These are phyloP conservation scores for Drosophila anceps DNA, from an alignment of 2,888 invertebrate species.

Conservation along the genomic window DNA sequence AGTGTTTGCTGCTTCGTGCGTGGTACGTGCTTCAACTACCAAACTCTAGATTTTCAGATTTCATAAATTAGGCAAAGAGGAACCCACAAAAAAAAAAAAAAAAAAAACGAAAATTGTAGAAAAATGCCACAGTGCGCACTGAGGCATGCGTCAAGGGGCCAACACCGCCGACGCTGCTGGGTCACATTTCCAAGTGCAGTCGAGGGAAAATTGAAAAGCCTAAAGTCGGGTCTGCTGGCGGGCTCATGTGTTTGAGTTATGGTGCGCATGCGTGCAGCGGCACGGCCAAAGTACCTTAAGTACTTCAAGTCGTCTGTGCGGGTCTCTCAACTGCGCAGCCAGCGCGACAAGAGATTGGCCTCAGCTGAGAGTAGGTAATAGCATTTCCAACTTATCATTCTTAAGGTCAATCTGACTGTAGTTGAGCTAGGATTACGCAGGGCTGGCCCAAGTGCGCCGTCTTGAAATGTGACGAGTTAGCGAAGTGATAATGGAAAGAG, in stretches of 20 bases:
- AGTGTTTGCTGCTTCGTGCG: slow-evolving; percentile 58
- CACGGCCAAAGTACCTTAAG: slow-evolving; percentile 45
- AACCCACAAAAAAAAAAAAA: slow-evolving; percentile 22
- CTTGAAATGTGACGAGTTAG: slow-evolving; percentile 24
- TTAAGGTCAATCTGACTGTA: slow-evolving; percentile 28
- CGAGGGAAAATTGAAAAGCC: slow-evolving; percentile 61
- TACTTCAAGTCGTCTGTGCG: slow-evolving; percentile 9
- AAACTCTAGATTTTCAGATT: slow-evolving; percentile 68
- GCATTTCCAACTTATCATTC: slow-evolving; percentile 34
- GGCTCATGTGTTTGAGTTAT: slow-evolving; percentile 74
- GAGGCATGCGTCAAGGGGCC: slow-evolving; percentile 50
- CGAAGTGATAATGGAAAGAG: background rate
- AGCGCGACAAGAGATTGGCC: slow-evolving; percentile 30
- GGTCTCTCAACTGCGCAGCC: slow-evolving; percentile 13
- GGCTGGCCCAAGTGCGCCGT: background rate
- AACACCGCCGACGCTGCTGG: slow-evolving; percentile 28
- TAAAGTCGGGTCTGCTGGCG: slow-evolving; percentile 15
- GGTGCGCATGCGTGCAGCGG: slow-evolving; percentile 71
- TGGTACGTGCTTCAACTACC: slow-evolving; percentile 78
- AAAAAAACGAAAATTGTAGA: background rate
- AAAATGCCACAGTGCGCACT: slow-evolving; percentile 21
- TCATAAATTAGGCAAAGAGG: slow-evolving; percentile 67
- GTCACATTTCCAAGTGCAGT: slow-evolving; percentile 58
- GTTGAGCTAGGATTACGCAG: slow-evolving; percentile 31
- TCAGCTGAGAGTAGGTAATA: slow-evolving; percentile 29